Evolutionary conservation across 2,113 vertebrate species (phyloP).

Genomic region (Bubo scandiacus): DNA sequence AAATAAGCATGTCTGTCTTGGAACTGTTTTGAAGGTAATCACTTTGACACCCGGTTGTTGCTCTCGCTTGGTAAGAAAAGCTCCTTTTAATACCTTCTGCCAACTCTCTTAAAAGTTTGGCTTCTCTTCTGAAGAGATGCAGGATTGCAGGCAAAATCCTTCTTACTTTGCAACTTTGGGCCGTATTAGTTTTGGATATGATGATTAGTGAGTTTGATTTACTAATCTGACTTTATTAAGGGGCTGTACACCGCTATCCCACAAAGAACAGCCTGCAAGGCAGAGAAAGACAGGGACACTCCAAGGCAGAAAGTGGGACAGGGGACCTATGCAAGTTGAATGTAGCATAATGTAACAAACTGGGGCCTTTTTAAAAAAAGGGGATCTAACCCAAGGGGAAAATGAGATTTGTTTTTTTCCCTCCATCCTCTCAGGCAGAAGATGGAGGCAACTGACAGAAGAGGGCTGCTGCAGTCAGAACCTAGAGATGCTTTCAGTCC

Average conservation of each 20-base stretch:
- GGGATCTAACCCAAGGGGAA: not conserved
- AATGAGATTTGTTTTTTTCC: not conserved
- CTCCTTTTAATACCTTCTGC: conserved; percentile 19
- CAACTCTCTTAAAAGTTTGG: conserved; percentile 41
- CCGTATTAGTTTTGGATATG: conserved; percentile 4
- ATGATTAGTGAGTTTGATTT: not conserved
- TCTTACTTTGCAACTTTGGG: not conserved
- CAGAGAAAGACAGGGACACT: not conserved
- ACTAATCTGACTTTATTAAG: not conserved
- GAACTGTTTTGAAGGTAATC: conserved; percentile 1
- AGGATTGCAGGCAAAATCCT: conserved; percentile 13
- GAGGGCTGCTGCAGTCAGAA: not conserved
- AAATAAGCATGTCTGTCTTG: not conserved
- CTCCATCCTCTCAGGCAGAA: not conserved
- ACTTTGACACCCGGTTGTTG: not conserved
- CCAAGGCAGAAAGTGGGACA: not conserved
- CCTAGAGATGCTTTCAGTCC: not conserved
- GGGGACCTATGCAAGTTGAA: not conserved
- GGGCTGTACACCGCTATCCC: not conserved
- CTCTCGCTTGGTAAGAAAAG: conserved; percentile 16
- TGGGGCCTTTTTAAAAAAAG: not conserved
- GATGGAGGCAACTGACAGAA: not conserved
- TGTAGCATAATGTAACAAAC: not conserved
- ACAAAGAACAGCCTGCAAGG: not conserved
- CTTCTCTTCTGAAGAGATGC: conserved; percentile 30